Conservation (phyloP, 1,140 invertebrate species). For the Caenorhabditis tropicalis region DNA sequence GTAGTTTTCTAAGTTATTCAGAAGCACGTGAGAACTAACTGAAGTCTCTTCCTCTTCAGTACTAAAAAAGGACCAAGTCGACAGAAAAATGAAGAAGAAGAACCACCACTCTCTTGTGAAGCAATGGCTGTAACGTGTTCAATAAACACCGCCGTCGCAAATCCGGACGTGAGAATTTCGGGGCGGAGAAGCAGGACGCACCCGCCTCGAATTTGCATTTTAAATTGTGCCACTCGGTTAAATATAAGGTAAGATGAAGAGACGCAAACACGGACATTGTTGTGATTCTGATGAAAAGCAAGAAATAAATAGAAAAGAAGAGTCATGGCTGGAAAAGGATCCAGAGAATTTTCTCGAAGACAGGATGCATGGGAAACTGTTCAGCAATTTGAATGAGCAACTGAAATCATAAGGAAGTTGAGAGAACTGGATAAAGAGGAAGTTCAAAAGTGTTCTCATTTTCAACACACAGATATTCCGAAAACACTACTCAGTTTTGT, state of each 20-base stretch:
- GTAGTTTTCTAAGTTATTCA: not conserved
- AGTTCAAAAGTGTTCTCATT: not conserved
- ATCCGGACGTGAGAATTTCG: conserved; percentile 44
- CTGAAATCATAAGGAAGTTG: not conserved
- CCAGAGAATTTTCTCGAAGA: not conserved
- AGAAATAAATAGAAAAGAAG: conserved; percentile 17
- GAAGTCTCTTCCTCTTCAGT: not conserved
- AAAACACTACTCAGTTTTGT: not conserved
- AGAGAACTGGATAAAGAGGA: not conserved
- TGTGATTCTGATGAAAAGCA: conserved; percentile 37
- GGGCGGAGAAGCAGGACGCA: not conserved
- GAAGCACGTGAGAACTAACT: not conserved
- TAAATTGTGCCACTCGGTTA: conserved; percentile 25
- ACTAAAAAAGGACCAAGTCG: not conserved
- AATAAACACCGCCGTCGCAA: conserved; percentile 36
- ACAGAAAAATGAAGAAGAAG: not conserved
- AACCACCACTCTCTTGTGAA: conserved; percentile 8
- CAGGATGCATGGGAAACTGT: not conserved
- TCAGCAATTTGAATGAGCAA: not conserved
- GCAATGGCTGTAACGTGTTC: conserved; percentile 26
- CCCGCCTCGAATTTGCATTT: conserved; percentile 31
- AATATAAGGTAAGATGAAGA: not conserved
- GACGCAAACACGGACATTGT: conserved; percentile 8
- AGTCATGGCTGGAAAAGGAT: not conserved
- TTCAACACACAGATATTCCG: not conserved